Evolutionary conservation across 2,888 invertebrate genomes (phyloP).

Genomic region (Germaria angustata): DNA sequence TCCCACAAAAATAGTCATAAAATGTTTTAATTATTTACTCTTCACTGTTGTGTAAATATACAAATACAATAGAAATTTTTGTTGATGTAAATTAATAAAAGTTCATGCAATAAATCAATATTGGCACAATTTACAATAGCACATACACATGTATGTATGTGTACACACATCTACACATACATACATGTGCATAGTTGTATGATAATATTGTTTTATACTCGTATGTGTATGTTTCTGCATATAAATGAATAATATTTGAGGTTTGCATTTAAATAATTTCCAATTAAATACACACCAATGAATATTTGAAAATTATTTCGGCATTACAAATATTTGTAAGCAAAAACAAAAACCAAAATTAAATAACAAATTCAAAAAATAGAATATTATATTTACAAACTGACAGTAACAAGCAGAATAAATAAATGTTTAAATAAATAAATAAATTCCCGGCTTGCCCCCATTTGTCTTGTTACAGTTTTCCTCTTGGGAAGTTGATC

Average conservation of each 20-base stretch:
- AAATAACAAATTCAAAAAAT: background rate
- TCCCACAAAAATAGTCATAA: slow-evolving; percentile 4
- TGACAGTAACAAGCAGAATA: no score
- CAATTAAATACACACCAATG: slow-evolving; percentile 52
- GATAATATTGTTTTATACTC: background rate
- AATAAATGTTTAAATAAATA: no score
- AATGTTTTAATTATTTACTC: slow-evolving; percentile 51
- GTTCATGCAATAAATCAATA: slow-evolving; percentile 25
- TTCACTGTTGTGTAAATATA: slow-evolving; percentile 21
- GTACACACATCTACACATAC: background rate
- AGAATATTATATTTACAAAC: background rate
- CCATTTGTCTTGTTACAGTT: no score
- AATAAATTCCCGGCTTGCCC: no score
- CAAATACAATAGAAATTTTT: background rate
- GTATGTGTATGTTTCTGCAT: background rate
- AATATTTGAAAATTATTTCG: slow-evolving; percentile 40
- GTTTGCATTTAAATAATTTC: slow-evolving; percentile 46
- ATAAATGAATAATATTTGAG: background rate
- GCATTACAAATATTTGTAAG: slow-evolving; percentile 29
- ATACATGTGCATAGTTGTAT: no score
- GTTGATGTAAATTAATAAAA: background rate
- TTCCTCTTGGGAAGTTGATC: no score
- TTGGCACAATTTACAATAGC: background rate
- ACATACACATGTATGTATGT: no score
- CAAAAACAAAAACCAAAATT: background rate